These are phyloP conservation scores for Malurus splendens DNA, from an alignment of 2,797 vertebrate species.

Conservation along the genomic window DNA sequence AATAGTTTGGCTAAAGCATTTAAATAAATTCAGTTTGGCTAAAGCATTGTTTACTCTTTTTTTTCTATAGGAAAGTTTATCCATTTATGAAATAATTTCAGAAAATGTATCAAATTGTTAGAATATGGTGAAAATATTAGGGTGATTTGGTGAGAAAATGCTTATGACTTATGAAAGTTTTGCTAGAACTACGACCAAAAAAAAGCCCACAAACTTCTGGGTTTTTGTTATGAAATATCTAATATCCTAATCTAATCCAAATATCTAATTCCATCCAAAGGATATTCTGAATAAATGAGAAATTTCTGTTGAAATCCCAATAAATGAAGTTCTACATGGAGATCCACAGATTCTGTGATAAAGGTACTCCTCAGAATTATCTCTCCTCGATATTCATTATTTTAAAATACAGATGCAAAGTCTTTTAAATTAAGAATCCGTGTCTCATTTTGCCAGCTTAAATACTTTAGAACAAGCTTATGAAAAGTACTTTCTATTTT, in stretches of 20 bases:
- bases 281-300: not conserved
- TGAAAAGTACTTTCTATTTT: not conserved
- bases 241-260: not conserved
- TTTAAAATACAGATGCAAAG: not conserved
- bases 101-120: not conserved
- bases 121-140: not conserved
- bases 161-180: not conserved
- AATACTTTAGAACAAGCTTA: not conserved
- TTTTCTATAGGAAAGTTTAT: not conserved
- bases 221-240: not conserved
- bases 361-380: not conserved
- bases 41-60: not conserved
- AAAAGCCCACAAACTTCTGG: accelerated
- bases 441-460: not conserved
- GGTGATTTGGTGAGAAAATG: not conserved
- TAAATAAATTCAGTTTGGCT: not conserved
- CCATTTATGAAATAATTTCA: not conserved
- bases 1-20: not conserved
- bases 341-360: not conserved
- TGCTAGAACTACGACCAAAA: not conserved
- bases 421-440: not conserved
- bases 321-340: not conserved
- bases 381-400: not conserved
- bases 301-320: not conserved
- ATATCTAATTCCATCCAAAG: not conserved